Base-by-base conservation (phyloP, 2,888 invertebrate species). In the Diaprepes abbreviatus region DNA sequence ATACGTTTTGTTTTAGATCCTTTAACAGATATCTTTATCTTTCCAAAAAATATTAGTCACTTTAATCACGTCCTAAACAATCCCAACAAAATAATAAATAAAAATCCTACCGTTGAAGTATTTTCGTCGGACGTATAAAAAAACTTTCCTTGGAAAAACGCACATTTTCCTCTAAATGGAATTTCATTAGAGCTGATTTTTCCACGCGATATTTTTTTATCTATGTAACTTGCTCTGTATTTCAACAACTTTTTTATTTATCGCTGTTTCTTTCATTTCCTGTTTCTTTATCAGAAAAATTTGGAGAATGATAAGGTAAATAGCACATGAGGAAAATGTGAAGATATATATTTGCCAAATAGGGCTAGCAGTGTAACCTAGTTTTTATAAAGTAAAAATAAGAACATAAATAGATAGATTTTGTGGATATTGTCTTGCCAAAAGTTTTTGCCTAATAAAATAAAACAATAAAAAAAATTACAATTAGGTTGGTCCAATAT, bases 181-280 rank as follows among this genome's bases (percentile, higher is more conserved):
- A 59, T 59, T 59, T 59, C 40, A 59, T 59, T 59, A 59, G 17
- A 31, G 43, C 10, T 59, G 59, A 59, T 59, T 59, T 58, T 38
- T 59, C 43, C 59, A 45, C 59, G 33, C 59, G 16, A 43, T 59
- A 45, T 45, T 58, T 59, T 57, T 59, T 59, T 43, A 59, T 59
- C 59, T 43, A 21, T 43, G 16, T 43, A 31, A 59, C 59, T 31
- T 31, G 31, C 40, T 45, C 45, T 43, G 31, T 43, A 59, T 59
- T 38, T 59, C 43, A 59, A 59, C 59, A 59, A 59, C 59, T 59
- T 59, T 59, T 59, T 59, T 59, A 59, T 59, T 59, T 59, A 59
- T 40, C 59, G 17, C 17, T 43, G 17, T 28, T 43, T 59, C 40
- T 59, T 43, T 59, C 17, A 43, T 59, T 33, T 40, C 59, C 43